phyloP scores from a whole-genome alignment of 2,113 vertebrate species.

The Alectura lathami region DNA sequence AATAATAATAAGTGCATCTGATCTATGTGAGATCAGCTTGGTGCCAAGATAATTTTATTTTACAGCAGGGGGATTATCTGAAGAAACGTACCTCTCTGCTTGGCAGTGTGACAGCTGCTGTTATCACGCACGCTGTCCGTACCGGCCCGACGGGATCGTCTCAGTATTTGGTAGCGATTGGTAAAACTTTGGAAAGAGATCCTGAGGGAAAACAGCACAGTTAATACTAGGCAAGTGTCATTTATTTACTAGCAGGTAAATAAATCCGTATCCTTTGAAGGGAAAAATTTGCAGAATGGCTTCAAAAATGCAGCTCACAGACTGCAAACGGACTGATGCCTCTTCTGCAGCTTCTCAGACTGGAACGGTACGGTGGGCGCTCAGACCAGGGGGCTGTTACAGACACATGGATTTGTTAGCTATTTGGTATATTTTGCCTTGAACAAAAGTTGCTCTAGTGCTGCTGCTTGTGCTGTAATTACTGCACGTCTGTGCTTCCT shows the following conservation, averaged over 20 bases:
- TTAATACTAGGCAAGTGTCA: background rate
- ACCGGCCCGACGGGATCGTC: conserved; percentile 13
- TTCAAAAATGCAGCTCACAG: background rate
- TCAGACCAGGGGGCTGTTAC: background rate
- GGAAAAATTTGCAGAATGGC: background rate
- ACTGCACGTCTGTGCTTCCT: background rate
- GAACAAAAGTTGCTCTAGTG: background rate
- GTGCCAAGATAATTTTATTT: background rate
- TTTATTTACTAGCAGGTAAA: background rate
- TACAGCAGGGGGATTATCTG: background rate
- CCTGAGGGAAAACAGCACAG: conserved; percentile 68
- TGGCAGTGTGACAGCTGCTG: background rate
- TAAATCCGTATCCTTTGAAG: background rate
- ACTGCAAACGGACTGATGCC: background rate
- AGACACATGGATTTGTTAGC: background rate
- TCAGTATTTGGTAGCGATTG: conserved; percentile 83
- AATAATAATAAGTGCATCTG: background rate
- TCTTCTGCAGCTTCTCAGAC: background rate
- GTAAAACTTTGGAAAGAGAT: conserved; percentile 85
- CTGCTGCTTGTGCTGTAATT: background rate
- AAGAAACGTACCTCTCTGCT: background rate
- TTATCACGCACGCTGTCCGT: background rate
- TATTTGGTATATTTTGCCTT: background rate
- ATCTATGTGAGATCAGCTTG: fast-evolving
- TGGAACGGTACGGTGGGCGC: background rate